Conservation (phyloP, 2,113 vertebrate species). For the Macaca mulatta region DNA sequence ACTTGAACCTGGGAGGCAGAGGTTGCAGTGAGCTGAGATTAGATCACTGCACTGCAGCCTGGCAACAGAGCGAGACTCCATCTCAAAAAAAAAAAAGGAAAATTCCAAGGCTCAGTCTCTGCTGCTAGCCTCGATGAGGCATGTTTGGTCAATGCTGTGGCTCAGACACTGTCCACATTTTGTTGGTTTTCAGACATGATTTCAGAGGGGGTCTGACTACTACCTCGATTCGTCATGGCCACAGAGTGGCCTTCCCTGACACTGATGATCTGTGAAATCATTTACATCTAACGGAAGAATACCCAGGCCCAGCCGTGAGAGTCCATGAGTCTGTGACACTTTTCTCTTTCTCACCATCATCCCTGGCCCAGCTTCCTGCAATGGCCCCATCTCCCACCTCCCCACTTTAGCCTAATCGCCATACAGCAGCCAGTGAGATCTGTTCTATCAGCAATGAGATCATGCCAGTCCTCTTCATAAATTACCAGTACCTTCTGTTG, state of each 20-base stretch:
- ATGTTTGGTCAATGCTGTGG: not conserved
- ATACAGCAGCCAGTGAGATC: fast-evolving
- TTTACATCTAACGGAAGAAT: not conserved
- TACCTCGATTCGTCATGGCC: not conserved
- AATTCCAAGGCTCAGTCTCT: not conserved
- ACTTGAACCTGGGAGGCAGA: too few species aligned
- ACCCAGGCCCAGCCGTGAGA: not conserved
- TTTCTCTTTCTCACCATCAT: not conserved
- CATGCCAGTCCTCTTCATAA: not conserved
- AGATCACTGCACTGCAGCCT: too few species aligned
- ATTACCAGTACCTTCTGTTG: not conserved
- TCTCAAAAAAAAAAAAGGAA: too few species aligned
- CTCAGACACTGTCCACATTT: not conserved
- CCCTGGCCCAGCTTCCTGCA: not conserved
- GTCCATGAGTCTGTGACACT: not conserved
- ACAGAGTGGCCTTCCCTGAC: not conserved
- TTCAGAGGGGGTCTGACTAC: not conserved
- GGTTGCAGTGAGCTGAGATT: too few species aligned
- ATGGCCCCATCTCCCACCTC: too few species aligned
- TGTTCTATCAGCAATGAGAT: fast-evolving
- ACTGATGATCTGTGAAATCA: not conserved
- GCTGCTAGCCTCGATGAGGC: not conserved
- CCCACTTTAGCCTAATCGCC: not conserved
- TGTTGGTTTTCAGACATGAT: not conserved
- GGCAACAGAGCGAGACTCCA: too few species aligned